Conservation (phyloP, 2,113 vertebrate genomes). For the Colossoma macropomum region DNA sequence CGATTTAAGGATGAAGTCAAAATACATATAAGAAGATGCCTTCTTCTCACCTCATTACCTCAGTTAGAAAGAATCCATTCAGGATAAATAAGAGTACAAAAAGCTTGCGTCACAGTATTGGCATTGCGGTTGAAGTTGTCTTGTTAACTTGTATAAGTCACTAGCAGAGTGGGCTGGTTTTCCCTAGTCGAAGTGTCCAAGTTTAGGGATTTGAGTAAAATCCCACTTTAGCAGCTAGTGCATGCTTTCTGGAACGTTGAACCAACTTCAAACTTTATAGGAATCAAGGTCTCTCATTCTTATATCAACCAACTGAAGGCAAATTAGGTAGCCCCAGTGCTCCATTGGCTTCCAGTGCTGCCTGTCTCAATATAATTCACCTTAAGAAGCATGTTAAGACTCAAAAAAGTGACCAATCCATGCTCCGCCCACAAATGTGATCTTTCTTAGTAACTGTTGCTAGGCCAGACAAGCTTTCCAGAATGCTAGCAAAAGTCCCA, state of each 20-base stretch:
- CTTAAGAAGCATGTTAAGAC: background rate
- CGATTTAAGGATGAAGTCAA: constrained; percentile 79
- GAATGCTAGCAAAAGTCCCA: background rate
- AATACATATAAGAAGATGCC: constrained; percentile 73
- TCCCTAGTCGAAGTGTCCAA: background rate
- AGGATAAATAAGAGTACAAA: constrained; percentile 13
- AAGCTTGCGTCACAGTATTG: constrained; percentile 34
- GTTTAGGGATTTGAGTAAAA: background rate
- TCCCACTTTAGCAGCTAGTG: background rate
- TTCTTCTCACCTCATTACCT: constrained; percentile 23
- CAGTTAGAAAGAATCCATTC: background rate
- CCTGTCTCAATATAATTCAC: background rate
- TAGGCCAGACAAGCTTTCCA: background rate
- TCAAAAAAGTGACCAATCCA: background rate
- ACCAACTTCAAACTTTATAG: too few species aligned
- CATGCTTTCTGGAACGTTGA: background rate
- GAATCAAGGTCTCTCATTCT: background rate
- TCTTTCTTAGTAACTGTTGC: background rate
- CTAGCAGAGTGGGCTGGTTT: background rate
- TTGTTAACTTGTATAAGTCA: background rate
- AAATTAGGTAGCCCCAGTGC: background rate
- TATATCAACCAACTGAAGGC: background rate
- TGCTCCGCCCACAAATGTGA: background rate
- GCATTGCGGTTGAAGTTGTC: constrained; percentile 12
- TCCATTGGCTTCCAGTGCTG: background rate